These are phyloP conservation scores for Sparidentex hasta DNA, from an alignment of 2,797 vertebrate genomes.

Conservation along the genomic window DNA sequence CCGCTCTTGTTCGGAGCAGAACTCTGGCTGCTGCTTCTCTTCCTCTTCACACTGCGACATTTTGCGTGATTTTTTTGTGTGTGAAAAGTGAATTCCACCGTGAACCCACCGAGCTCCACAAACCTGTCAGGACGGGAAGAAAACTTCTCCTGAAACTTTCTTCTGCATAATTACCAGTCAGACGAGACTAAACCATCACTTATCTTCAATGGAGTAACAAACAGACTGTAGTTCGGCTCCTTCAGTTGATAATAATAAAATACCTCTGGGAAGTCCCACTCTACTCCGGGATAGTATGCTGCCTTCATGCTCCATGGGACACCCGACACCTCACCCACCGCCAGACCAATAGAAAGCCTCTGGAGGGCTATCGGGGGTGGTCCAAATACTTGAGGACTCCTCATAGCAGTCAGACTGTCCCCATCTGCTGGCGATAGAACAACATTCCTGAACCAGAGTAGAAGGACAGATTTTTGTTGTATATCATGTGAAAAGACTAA, in stretches of 20 bases:
- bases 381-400: constrained; percentile 31
- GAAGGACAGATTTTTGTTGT: not conserved
- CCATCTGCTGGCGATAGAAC: constrained; percentile 67
- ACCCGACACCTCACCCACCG: constrained; percentile 46
- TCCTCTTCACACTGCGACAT: constrained; percentile 55
- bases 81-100: not conserved
- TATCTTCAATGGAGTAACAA: not conserved
- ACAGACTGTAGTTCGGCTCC: no score
- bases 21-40: not conserved
- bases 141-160: not conserved
- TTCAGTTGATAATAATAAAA: not conserved
- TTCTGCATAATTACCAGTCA: no score
- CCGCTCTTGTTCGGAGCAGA: not conserved
- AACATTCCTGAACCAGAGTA: accelerated
- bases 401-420: constrained; percentile 29
- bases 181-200: accelerated
- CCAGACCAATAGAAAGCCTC: constrained; percentile 62
- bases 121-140: not conserved
- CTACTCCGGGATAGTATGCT: constrained; percentile 22
- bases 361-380: constrained; percentile 20
- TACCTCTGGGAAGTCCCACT: not conserved
- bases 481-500: no score
- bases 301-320: constrained; percentile 62
- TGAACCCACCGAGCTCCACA: constrained; percentile 14
- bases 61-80: not conserved